phyloP scores from a whole-genome alignment of 2,797 vertebrate species.

The Enteromius fasciolatus region DNA sequence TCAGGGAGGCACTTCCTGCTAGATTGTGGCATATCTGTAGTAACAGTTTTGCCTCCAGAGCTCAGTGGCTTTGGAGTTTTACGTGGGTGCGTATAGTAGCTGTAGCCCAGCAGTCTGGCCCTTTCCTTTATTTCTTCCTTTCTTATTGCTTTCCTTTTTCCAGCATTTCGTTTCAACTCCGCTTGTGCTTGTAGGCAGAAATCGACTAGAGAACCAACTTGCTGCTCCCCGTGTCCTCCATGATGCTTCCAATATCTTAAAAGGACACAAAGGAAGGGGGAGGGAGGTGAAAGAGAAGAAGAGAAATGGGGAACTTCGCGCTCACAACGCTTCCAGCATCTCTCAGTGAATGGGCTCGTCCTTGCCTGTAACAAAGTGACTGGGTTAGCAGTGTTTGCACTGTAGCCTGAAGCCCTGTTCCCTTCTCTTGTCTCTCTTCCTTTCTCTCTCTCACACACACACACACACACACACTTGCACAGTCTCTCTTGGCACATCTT shows the following conservation, averaged over 20 bases:
- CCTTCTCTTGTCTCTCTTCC: slow-evolving; percentile 50
- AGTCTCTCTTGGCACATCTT: slow-evolving; percentile 40
- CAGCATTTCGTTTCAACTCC: slow-evolving; percentile 41
- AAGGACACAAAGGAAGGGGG: slow-evolving; percentile 56
- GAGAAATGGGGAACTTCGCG: slow-evolving; percentile 56
- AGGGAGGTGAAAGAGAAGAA: slow-evolving; percentile 51
- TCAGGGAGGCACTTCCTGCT: slow-evolving; percentile 2
- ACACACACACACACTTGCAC: slow-evolving; percentile 21
- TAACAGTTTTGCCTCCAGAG: slow-evolving; percentile 33
- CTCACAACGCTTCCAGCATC: slow-evolving; percentile 59
- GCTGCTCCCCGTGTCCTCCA: slow-evolving; percentile 33
- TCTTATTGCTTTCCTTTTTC: neutral
- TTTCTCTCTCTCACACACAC: neutral
- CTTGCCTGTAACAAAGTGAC: slow-evolving; percentile 71
- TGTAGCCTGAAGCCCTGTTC: slow-evolving; percentile 69
- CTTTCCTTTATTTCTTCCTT: slow-evolving; percentile 22
- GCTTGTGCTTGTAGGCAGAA: slow-evolving; percentile 44
- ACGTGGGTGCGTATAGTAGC: slow-evolving; percentile 36
- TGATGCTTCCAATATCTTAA: slow-evolving; percentile 45
- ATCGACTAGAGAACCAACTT: slow-evolving; percentile 39
- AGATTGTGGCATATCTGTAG: slow-evolving; percentile 31
- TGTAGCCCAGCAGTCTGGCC: slow-evolving; percentile 22
- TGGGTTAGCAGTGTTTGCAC: slow-evolving; percentile 64
- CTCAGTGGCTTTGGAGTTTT: slow-evolving; percentile 14
- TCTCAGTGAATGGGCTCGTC: slow-evolving; percentile 68